Base-by-base conservation (phyloP, 2,888 invertebrate species). In the Sesamia inferens region DNA sequence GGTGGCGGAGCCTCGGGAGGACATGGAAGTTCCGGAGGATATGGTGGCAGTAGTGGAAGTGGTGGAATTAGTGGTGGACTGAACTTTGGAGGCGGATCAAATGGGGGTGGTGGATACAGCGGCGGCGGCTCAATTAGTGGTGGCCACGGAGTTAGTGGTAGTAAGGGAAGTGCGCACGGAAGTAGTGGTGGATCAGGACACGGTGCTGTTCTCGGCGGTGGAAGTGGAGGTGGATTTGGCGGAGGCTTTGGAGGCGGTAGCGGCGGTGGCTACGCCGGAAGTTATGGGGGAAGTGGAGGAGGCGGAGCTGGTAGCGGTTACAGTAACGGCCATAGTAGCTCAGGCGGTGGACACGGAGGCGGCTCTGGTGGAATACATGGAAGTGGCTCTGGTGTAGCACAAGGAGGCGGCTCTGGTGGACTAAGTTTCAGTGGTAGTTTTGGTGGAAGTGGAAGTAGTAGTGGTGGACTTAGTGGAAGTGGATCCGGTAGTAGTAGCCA, bases 391-490 rank as follows among this genome's bases (percentile, higher is more conserved):
- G 73, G 77, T 14, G 71, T 74, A 19, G 69, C 71, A 19, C 68
- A 64, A 57, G 82, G 81, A 55, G 39, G 51, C 13, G 57, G 59
- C 66, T 68, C 67, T n/a, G 54, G 68, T 66, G 73, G 67, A 55
- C 81, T 76, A 55, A 82, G 78, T 8, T 71, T 51, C 19, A 51
- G 44, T 16, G 75, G 59, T 24, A 78, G 81, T n/a, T 51, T 69
- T 55, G 84, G 79, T 14, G 79, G 78, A 44, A 84, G 86, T 11
- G 92, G 90, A 31, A 92, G 92, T 71, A 90, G 89, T 73, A 92
- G 92, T 39, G 79, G 87, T 11, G 85, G 85, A 42, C 77, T 54
- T 44, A 47, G 14, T 57, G 71, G 70, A 55, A 55, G 85, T 22
- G 78, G 84, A 47, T 66, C 71, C 19, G 79, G 82, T 24, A 68